phyloP scores from a whole-genome alignment of 2,888 invertebrate genomes.

The Aradus depressus region DNA sequence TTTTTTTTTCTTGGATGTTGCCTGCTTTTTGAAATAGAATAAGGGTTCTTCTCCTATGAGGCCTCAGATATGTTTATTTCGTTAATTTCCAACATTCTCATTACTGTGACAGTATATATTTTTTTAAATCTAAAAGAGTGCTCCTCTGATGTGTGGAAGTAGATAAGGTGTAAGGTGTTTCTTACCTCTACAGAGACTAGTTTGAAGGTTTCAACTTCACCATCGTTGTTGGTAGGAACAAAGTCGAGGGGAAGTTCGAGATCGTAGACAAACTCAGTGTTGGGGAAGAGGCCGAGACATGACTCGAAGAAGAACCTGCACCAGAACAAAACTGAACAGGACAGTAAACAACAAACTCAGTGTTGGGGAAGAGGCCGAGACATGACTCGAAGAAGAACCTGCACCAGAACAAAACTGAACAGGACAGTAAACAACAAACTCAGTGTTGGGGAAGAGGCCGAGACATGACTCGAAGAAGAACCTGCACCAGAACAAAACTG shows the following conservation, averaged over 20 bases:
- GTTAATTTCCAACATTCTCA: too few relatives aligned
- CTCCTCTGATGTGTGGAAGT: too few relatives aligned
- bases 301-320: constrained; percentile 80
- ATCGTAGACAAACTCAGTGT: constrained; percentile 89
- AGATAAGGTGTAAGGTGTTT: too few relatives aligned
- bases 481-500: constrained; percentile 40
- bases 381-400: constrained; percentile 87
- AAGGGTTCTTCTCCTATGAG: too few relatives aligned
- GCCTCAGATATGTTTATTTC: too few relatives aligned
- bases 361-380: constrained; percentile 85
- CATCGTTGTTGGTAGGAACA: constrained; percentile 83
- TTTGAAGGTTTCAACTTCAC: constrained; percentile 87
- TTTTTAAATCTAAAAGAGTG: constrained; percentile 1
- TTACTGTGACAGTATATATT: too few relatives aligned
- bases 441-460: constrained; percentile 87
- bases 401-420: constrained; percentile 33
- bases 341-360: constrained; percentile 38
- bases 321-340: constrained; percentile 29
- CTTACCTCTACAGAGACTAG: constrained; percentile 65
- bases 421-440: neutral
- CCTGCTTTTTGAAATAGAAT: too few relatives aligned
- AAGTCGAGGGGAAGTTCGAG: constrained; percentile 83
- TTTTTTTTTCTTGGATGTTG: too few relatives aligned
- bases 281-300: constrained; percentile 84
- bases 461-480: constrained; percentile 87